These are phyloP conservation scores for Rhineura floridana DNA, from an alignment of 2,113 vertebrate genomes.

Conservation along the genomic window DNA sequence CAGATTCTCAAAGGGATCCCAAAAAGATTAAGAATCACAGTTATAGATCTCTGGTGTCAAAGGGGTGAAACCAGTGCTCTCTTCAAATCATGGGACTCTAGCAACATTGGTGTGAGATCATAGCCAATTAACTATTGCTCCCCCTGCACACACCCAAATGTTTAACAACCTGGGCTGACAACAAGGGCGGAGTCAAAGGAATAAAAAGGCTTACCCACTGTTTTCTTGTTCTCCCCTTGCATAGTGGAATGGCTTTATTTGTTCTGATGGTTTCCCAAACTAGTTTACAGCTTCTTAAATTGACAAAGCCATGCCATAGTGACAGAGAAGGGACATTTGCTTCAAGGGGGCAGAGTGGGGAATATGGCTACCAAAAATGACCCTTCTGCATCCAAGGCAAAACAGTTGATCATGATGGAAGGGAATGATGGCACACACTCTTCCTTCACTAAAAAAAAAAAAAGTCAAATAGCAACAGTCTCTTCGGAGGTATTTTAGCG, in stretches of 20 bases:
- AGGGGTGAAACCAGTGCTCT: not conserved
- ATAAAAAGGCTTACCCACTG: not conserved
- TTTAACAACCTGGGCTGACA: not conserved
- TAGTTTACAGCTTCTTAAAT: slow-evolving; percentile 24
- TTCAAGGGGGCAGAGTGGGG: not conserved
- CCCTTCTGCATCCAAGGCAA: not conserved
- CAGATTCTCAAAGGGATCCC: too few relatives aligned
- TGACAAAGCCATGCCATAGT: not conserved
- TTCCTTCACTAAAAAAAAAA: not conserved
- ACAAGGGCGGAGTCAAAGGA: not conserved
- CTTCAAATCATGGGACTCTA: not conserved
- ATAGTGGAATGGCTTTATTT: slow-evolving; percentile 12
- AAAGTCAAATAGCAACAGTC: too few relatives aligned
- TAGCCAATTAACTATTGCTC: not conserved
- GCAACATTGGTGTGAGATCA: not conserved
- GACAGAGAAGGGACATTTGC: not conserved
- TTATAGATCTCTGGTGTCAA: not conserved
- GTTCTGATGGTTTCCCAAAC: slow-evolving; percentile 9
- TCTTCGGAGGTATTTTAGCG: not conserved
- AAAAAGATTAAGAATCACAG: too few relatives aligned
- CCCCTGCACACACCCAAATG: not conserved
- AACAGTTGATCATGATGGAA: not conserved
- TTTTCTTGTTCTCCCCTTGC: not conserved
- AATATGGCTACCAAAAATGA: not conserved
- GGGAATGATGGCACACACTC: not conserved